phyloP scores from a whole-genome alignment of 2,113 vertebrate species.

The Glaucidium brasilianum region DNA sequence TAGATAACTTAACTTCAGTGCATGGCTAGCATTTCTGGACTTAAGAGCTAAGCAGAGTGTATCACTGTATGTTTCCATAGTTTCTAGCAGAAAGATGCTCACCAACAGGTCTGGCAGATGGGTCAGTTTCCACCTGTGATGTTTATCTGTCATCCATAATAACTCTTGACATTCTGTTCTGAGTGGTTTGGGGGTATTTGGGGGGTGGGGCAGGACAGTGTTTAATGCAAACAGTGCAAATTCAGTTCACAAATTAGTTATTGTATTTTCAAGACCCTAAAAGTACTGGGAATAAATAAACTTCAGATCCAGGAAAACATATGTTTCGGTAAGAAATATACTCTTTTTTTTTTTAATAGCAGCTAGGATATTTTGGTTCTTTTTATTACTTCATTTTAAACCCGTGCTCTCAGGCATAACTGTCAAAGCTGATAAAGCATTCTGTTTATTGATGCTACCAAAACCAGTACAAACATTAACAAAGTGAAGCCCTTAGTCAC shows the following conservation, averaged over 20 bases:
- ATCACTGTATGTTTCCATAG: not conserved
- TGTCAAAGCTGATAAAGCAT: constrained; percentile 10
- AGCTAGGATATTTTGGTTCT: not conserved
- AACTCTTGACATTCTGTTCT: not conserved
- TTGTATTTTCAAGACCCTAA: not conserved
- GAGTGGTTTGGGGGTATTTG: not conserved
- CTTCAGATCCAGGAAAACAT: not conserved
- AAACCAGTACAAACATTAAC: not conserved
- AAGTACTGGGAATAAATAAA: not conserved
- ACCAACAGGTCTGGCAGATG: not conserved
- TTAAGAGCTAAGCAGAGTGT: not conserved
- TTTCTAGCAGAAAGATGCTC: not conserved
- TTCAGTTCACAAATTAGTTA: not conserved
- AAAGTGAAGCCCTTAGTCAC: not conserved
- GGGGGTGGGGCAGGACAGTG: rapidly evolving
- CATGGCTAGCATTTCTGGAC: not conserved
- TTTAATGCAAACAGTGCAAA: not conserved
- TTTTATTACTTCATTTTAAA: not conserved
- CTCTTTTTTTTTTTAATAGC: not conserved
- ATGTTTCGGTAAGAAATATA: not conserved
- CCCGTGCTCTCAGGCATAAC: not conserved
- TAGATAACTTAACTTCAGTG: not conserved
- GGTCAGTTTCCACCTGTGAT: not conserved
- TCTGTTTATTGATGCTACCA: not conserved
- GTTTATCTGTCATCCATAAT: not conserved